Base-by-base conservation (phyloP, 2,113 vertebrate genomes). In the Isurus oxyrinchus region DNA sequence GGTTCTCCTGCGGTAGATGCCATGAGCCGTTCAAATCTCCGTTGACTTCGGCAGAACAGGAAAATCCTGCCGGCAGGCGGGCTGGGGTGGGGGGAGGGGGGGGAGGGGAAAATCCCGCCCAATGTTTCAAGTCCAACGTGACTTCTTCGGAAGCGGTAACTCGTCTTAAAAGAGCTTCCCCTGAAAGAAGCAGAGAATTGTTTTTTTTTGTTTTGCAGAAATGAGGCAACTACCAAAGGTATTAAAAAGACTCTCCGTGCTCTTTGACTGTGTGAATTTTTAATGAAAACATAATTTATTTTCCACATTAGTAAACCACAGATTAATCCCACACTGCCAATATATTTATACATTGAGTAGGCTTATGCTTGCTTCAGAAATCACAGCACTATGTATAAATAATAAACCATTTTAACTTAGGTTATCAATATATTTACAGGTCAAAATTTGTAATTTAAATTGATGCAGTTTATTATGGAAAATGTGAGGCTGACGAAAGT, bases 381-480 rank as follows among this genome's bases (percentile, higher is more conserved):
- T 44, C 8, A 84, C 16, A 13, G 16, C 2, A 44, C 11, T 16
- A 44, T 14, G 40, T 27, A 5, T 40, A 44, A 84, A 44, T 16
- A 86, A 86, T 23, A 49, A 49, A 49, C 44, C 44, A 49, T 49
- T 35, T 16, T 44, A n/a, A 76, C 13, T 49, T 40, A 86, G 59
- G 21, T 59, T 63, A 94, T 94, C 63, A 31, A 94, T n/a, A n/a
- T 31, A 63, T 14, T 7, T 94, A 35, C 35, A 35, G 57, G 14
- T 40, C 35, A 94, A 63, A 91, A n/a, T 63, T 94, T 11, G 16
- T n/a, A 63, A 94, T 40, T 94, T 91, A 63, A 94, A n/a, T 94
- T 59, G 35, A 63, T n/a, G 35, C 90, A 63, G 31, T 63, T 91
- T 94, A 40, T 61, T 61, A 94, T 94, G 57, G 31, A 59, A 6